Evolutionary conservation across 2,888 invertebrate genomes (phyloP), one percentile per base, ranked within the genome.

Genomic region (Keiferia lycopersicella): DNA sequence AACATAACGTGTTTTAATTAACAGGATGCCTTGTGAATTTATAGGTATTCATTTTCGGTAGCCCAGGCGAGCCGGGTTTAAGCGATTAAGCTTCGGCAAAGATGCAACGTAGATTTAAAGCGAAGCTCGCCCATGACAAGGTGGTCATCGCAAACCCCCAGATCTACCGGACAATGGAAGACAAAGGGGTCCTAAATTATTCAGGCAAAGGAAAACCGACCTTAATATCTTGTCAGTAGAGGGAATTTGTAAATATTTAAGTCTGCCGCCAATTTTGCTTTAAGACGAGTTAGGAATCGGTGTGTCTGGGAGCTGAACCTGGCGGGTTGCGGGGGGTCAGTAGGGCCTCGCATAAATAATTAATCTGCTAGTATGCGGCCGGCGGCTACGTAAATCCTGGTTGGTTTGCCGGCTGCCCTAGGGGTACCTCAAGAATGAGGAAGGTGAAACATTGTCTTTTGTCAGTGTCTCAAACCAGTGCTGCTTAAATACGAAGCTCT

Each of bases 171-270:
- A 87, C 88, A 85, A 84, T 82, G 83, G 66, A 84, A 89, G 87
- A 91, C 91, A 91, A 91, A 91, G 88, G 89, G 83, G 79, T 78
- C 78, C 80, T 89, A 85, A 91, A 90, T 90, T 84, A 91, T 89
- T 88, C 84, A 87, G 73, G 75, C 84, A 81, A 74, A 74, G 82
- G 75, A 91, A 89, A 88, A 81, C 73, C 83, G 72, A 90, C 91
- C 86, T 85, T 90, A 88, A 84, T 79, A 77, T 80, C 76, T 72
- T 64, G 70, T 68, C 64, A 69, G 81, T 82, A 85, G 82, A 82
- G 76, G 76, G 81, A 76, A 86, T 85, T 86, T 86, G 85, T 88
- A 80, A 87, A 87, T 90, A 88, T 88, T 87, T 86, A 84, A 87
- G 81, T 79, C 80, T 70, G 76, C 78, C 80, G 82, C 83, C 86